Base-by-base conservation (phyloP, 2,888 invertebrate genomes). In the Dexiosoma caninum region DNA sequence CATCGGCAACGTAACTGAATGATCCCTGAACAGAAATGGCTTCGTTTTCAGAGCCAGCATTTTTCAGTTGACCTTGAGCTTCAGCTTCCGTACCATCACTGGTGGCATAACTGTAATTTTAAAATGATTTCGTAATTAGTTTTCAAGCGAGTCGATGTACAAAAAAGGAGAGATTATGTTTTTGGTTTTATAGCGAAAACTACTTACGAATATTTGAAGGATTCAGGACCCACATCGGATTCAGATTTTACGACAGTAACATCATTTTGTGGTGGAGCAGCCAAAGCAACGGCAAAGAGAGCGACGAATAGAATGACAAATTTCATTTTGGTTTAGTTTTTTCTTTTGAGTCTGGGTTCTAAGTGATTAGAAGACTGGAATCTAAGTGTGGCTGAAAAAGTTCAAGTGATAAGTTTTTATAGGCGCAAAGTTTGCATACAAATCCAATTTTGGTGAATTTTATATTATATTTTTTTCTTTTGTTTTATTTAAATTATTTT, bases 171-270 rank as follows among this genome's bases (percentile, higher is more conserved):
- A n/a, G n/a, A n/a, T n/a, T n/a, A n/a, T n/a, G n/a, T n/a, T n/a
- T n/a, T n/a, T n/a, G n/a, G n/a, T n/a, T n/a, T n/a, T n/a, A n/a
- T n/a, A 32, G 6, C 0, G 2, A n/a, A 2, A 42, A 49, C 0
- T 19, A 90, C 92, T 92, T 90, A 93, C 93, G 89, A 90, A 85
- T 92, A 93, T 69, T 91, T 88, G 85, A 92, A 85, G 64, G 83
- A 82, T 79, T 84, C 83, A 23, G 84, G 83, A 10, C 83, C 83
- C 30, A 85, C 84, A 85, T 93, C 91, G 75, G 90, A 89, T 32
- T 93, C 93, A 83, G 92, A 92, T 75, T 91, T 91, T 44, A 93
- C 67, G 75, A 82, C 12, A 6, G 19, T 35, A 12, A 21, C 80
- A n/a, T 79, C 77, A n/a, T 49, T 42, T n/a, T 55, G 37, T 27